A percentile compares a stretch with the other conserved stretches of the same genome.
Evolutionary conservation across 2,797 vertebrate genomes (phyloP).

Genomic region (Sebastes cheni): DNA sequence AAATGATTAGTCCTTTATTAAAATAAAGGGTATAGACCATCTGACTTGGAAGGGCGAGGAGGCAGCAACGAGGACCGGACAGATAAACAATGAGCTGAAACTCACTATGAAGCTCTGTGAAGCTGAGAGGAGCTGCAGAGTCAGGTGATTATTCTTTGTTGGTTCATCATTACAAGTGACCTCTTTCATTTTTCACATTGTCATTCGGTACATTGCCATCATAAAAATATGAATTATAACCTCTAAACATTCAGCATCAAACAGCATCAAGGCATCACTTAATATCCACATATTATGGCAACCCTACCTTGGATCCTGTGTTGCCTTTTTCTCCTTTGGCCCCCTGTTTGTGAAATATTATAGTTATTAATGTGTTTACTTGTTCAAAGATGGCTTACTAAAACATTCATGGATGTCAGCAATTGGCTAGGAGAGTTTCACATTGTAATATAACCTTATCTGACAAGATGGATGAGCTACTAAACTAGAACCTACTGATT

Average conservation of each 20-base stretch:
- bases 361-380: background rate
- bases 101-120: fast-evolving
- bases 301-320: slow-evolving; percentile 63
- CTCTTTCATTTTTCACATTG: background rate
- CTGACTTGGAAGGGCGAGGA: background rate
- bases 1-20: background rate
- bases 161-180: background rate
- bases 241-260: background rate
- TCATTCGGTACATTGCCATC: background rate
- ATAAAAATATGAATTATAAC: background rate
- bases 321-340: slow-evolving; percentile 72
- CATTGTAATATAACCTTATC: background rate
- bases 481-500: background rate
- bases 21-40: background rate
- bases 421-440: background rate
- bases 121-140: background rate
- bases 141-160: no score
- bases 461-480: background rate
- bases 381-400: background rate
- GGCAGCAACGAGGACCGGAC: background rate
- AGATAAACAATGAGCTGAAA: background rate
- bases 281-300: background rate
- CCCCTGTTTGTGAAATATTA: slow-evolving; percentile 55
- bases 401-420: background rate
- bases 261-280: background rate